Evolutionary conservation across 2,797 vertebrate species (phyloP), one percentile per base, ranked within the genome.

Genomic region (Alectoris magna): DNA sequence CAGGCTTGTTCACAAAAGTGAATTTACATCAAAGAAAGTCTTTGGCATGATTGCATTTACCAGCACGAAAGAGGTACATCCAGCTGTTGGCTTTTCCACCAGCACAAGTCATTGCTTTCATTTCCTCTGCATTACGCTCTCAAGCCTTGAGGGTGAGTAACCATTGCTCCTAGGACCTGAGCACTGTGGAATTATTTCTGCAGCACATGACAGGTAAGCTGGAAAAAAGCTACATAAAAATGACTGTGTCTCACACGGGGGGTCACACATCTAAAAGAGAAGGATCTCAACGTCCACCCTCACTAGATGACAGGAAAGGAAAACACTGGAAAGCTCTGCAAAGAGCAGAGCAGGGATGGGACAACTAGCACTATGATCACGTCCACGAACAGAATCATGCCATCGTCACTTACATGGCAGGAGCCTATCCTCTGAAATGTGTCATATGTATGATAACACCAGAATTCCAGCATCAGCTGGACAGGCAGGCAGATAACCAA

Each of bases 21-120:
- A 71, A 36, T 55, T 62, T 48, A 62, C 91, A 93, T 80, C 60
- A 90, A 88, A 95, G 75, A 4, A 9, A 84, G 51, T 18, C 19
- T 7, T 79, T 75, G 55, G 66, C n/a, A 29, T 63, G 90, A 71
- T 55, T 77, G 26, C 46, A 27, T 59, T 83, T 85, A 84, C 44
- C 68, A 36, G 41, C 84, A 91, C 84, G 76, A 79, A 69, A 53
- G 6, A 87, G 48, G 38, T 56, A 59, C 3, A 1, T 87, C 86
- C 72, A 88, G 36, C 38, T 34, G 78, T 2, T 77, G 72, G 6
- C 15, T 84, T 74, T 84, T 79, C 80, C 55, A 36, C 31, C 15
- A 1, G 55, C 67, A 51, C 11, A 26, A 38, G 62, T 18, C 26
- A 3, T 41, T 87, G 53, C 46, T 90, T 79, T 72, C n/a, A 59